Evolutionary conservation across 2,113 vertebrate genomes (phyloP), one percentile per base, ranked within the genome.

Genomic region (Gorsachius goisagi): DNA sequence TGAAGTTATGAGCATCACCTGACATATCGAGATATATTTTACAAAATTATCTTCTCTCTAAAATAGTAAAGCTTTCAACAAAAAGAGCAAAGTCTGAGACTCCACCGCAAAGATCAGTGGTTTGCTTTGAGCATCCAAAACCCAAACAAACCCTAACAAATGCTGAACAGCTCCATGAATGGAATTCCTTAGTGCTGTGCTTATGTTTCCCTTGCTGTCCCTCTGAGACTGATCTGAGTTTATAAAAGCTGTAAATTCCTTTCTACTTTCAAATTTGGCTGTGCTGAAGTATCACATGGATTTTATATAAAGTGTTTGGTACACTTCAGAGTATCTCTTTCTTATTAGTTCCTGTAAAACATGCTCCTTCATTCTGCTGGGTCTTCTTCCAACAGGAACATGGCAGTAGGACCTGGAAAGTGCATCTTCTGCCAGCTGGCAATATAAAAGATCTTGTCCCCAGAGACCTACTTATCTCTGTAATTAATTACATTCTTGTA

Each of bases 191-290:
- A 73, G 58, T 1, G 1, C 47, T 89, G 58, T 33, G 73, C 86
- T 89, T 92, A 64, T 33, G 49, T 47, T 95, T 82, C 66, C 64
- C 49, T 53, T 69, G 49, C 74, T 62, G 58, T 90, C 69, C 92
- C 89, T 90, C 84, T 79, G 94, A 95, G 80, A 92, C 74, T 58
- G 64, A 30, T 9, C 7, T 83, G 86, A 95, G 95, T 82, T 94
- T 93, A 89, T 76, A 93, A 89, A 87, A 93, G 95, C 60, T 81
- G 82, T 89, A 66, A 67, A 64, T 90, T 97, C 90, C 79, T 84
- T 93, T 91, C 77, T 73, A 50, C 86, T 91, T 96, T 92, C 74
- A 66, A 59, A 85, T 90, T 49, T 94, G 91, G 84, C 85, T 85
- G 45, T 32, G n/a, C 79, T 88, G 55, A 85, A 88, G 10, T 16